Evolutionary conservation across 2,797 vertebrate genomes (phyloP), one percentile per base, ranked within the genome.

Genomic region (Anguilla obscura): DNA sequence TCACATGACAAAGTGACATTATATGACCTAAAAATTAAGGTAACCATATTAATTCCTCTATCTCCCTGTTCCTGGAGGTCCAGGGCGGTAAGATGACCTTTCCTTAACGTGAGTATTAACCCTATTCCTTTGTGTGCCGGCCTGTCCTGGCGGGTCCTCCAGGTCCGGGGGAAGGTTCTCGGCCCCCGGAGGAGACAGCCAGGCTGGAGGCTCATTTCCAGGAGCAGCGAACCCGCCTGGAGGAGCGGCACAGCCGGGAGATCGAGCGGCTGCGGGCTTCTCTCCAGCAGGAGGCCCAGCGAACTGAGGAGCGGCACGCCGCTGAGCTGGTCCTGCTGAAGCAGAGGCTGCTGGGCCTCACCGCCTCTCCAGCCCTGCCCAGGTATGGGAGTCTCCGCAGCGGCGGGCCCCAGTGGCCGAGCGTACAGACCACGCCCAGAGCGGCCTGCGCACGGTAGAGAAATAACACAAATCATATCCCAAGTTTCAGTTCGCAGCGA

Each of bases 211-310:
- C 87, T 0, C 94, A 95, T 48, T 94, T 95, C 87, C 94, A 93
- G 89, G 91, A 93, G 91, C 94, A 95, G 89, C 94, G 94, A 91
- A 85, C 89, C 0, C 95, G 93, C 36, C 94, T 97, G 89, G 97
- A 98, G 93, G 92, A 96, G 50, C 95, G 94, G 85, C 96, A 97
- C 89, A 79, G 91, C 86, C 94, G 95, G 87, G 97, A 98, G 89
- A 88, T 98, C 90, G 95, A 97, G 92, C 95, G 50, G 58, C 94
- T 97, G n/a, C 88, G 93, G 88, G 92, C 93, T 82, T 95, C 96
- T 94, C 97, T 97, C 92, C 95, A 96, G 16, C 95, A 96, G 88
- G 96, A 97, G 88, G 94, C 97, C 86, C 90, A 95, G 36, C 97
- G 98, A 91, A 94, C 91, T 0, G 95, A 98, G 89, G 95, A 97